Evolutionary conservation across 2,797 vertebrate species (phyloP).

Genomic region (Dendrocincla tyrannina): DNA sequence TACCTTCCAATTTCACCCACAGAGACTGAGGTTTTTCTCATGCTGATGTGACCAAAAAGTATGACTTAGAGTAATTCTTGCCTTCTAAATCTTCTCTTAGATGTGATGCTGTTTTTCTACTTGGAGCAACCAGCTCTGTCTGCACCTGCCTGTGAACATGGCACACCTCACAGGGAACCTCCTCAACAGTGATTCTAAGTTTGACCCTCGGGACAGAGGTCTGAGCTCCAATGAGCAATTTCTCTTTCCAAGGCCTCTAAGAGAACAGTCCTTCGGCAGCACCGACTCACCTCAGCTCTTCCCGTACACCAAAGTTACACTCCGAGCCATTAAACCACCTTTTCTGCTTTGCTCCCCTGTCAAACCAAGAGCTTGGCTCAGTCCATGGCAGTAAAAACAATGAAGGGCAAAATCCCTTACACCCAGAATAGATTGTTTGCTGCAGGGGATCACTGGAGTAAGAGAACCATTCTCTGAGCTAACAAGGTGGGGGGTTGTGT

Average conservation of each 20-base stretch:
- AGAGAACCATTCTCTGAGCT: background rate
- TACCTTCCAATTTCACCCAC: background rate
- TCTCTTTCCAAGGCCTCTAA: background rate
- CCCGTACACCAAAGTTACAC: background rate
- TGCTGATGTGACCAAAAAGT: background rate
- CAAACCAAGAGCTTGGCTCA: background rate
- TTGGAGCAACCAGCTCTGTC: background rate
- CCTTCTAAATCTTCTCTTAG: background rate
- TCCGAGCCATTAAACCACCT: background rate
- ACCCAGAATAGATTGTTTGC: background rate
- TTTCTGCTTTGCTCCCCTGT: background rate
- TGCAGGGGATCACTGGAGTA: background rate
- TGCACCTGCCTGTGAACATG: background rate
- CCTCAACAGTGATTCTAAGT: background rate
- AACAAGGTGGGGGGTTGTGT: fast-evolving
- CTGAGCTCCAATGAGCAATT: background rate
- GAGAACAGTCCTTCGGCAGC: background rate
- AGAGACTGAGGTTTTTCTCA: fast-evolving
- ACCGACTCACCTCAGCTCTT: background rate
- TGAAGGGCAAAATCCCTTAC: background rate
- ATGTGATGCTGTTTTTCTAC: fast-evolving
- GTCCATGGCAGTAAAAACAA: background rate
- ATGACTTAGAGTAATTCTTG: background rate
- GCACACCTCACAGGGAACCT: background rate
- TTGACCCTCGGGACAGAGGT: fast-evolving